A percentile compares a stretch with the other conserved stretches of the same genome.
These are phyloP conservation scores for Tadarida brasiliensis DNA, from an alignment of 2,797 vertebrate genomes.

Conservation along the genomic window DNA sequence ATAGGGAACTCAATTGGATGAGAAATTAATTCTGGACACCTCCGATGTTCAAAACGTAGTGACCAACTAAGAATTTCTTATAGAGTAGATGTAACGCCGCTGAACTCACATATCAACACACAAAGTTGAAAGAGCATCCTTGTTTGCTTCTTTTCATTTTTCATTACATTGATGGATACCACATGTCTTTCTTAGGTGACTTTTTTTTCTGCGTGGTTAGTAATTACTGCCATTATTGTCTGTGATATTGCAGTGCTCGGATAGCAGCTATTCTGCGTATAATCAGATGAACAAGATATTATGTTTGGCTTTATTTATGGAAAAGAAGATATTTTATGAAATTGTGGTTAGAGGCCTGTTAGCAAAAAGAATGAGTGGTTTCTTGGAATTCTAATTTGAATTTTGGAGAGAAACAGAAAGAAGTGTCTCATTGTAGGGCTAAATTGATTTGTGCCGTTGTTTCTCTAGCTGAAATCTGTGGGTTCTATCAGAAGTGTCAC, in stretches of 20 bases:
- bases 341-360: constrained; percentile 80
- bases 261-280: constrained; percentile 80
- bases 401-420: constrained; percentile 61
- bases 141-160: constrained; percentile 63
- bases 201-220: constrained; percentile 57
- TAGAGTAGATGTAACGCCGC: not conserved
- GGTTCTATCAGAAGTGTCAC: constrained; percentile 1
- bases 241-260: constrained; percentile 74
- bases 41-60: not conserved
- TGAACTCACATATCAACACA: constrained; percentile 40
- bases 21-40: not conserved
- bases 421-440: constrained; percentile 43
- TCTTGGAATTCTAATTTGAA: constrained; percentile 77
- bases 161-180: constrained; percentile 60
- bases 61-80: not conserved
- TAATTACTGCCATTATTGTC: constrained; percentile 81
- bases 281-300: constrained; percentile 85
- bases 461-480: not conserved
- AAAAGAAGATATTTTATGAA: constrained; percentile 81
- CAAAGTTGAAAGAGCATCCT: not conserved
- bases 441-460: not conserved
- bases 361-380: constrained; percentile 82
- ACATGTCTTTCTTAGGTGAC: constrained; percentile 69
- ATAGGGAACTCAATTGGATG: not conserved
- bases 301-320: constrained; percentile 87